These are phyloP conservation scores for Syncerus caffer DNA, from an alignment of 2,797 vertebrate species.

Conservation along the genomic window DNA sequence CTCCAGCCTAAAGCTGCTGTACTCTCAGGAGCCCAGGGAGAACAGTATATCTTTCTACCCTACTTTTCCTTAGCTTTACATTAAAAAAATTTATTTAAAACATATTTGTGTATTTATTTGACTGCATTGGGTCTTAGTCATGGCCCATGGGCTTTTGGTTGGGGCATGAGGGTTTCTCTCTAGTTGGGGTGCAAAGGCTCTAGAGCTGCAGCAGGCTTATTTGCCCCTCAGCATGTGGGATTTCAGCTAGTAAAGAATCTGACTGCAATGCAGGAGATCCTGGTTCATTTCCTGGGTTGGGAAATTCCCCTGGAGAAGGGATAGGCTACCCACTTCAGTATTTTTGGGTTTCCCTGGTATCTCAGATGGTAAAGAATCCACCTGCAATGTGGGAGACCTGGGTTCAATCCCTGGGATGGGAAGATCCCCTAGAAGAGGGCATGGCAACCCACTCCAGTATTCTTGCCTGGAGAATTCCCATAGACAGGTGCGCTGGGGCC, in stretches of 20 bases:
- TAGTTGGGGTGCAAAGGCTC: not conserved
- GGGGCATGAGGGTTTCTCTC: not conserved
- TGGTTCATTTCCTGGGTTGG: not conserved
- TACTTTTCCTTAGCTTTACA: not conserved
- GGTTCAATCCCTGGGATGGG: not conserved
- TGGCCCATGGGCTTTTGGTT: not conserved
- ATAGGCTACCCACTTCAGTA: not conserved
- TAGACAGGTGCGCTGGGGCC: not conserved
- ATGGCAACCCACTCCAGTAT: not conserved
- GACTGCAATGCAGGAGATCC: not conserved
- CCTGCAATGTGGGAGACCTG: not conserved
- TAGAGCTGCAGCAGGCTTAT: not conserved
- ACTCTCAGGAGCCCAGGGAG: not conserved
- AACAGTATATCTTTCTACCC: not conserved
- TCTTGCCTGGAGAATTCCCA: not conserved
- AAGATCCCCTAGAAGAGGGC: not conserved
- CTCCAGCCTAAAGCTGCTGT: not conserved
- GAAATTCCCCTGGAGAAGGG: not conserved
- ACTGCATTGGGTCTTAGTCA: not conserved
- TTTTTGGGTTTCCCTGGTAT: not conserved
- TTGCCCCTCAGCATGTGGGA: not conserved
- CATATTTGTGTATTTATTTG: not conserved
- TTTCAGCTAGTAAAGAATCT: not conserved
- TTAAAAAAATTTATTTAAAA: not conserved
- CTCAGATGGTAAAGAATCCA: not conserved